A percentile compares a stretch with the other conserved stretches of the same genome.
These are phyloP conservation scores for Himalopsyche kuldschensis DNA, from an alignment of 2,888 invertebrate genomes.

Conservation along the genomic window DNA sequence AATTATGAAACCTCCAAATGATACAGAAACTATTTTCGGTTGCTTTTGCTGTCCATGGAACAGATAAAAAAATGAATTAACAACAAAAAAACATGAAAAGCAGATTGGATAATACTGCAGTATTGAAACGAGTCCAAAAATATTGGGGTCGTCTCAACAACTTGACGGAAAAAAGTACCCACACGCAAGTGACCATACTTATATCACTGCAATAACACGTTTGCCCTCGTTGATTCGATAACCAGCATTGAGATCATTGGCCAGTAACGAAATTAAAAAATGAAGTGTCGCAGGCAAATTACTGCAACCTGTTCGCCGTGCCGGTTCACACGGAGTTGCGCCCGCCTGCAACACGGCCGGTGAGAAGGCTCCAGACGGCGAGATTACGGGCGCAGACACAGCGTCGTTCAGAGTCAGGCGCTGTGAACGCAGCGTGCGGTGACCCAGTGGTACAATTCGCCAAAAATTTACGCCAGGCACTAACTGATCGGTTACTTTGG, in stretches of 20 bases:
- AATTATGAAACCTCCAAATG: no score
- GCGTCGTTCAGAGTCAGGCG: neutral
- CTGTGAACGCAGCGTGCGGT: neutral
- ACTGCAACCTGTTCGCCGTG: neutral
- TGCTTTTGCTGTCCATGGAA: no score
- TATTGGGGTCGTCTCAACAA: no score
- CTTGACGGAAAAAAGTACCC: no score
- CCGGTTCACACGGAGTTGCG: neutral
- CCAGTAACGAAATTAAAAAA: neutral
- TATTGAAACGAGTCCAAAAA: no score
- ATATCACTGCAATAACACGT: neutral
- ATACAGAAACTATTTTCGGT: no score
- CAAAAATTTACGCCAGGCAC: neutral
- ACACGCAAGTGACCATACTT: neutral
- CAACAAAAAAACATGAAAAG: no score
- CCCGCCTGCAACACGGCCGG: neutral
- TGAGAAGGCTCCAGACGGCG: neutral
- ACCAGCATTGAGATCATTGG: neutral
- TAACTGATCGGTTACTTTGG: neutral
- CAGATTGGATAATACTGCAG: no score
- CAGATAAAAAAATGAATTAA: no score
- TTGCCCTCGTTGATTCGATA: neutral
- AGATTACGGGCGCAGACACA: neutral
- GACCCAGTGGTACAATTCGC: neutral
- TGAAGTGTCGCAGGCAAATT: neutral